Evolutionary conservation across 2,797 vertebrate genomes (phyloP), one percentile per base, ranked within the genome.

Genomic region (Nyctalus aviator): DNA sequence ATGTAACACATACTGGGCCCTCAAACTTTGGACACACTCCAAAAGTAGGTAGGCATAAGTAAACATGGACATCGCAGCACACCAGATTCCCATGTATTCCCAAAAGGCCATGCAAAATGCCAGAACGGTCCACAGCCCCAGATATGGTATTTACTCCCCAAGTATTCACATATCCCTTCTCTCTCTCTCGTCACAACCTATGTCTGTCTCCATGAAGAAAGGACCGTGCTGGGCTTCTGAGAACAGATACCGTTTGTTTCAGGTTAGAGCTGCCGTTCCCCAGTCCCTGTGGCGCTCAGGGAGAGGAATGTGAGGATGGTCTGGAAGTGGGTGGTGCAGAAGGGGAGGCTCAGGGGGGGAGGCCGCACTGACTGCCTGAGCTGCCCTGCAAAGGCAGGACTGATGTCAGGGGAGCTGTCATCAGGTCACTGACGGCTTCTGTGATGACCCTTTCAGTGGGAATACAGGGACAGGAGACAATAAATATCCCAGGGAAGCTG

Each of bases 191-290:
- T 41, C 81, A 83, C n/a, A 82, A 48, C 55, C n/a, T 64, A 46
- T 5, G 53, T 68, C 84, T 78, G 25, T 72, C 81, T 94, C 87
- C 59, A 66, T 27, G 75, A 89, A 87, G 79, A 91, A 91, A 88
- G 48, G 41, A 71, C 44, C 20, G 72, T 2, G 50, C 1, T 72
- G 20, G 87, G 32, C 48, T 88, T 93, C 59, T 84, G 75, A 77
- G 59, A 93, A 93, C 7, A 93, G 86, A 88, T 21, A 55, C 27
- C n/a, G 21, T 75, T 78, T 77, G 35, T 81, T 73, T 78, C 79
- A 48, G 75, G 79, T 68, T 50, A 23, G 5, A 27, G 59, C 69
- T 75, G 41, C 8, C 87, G 57, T 46, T 84, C 78, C 84, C 76
- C 46, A 35, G 86, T 88, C 57, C 81, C 44, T 71, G 77, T 48